Conservation (phyloP, 2,113 vertebrate species). For the Felis chaus region DNA sequence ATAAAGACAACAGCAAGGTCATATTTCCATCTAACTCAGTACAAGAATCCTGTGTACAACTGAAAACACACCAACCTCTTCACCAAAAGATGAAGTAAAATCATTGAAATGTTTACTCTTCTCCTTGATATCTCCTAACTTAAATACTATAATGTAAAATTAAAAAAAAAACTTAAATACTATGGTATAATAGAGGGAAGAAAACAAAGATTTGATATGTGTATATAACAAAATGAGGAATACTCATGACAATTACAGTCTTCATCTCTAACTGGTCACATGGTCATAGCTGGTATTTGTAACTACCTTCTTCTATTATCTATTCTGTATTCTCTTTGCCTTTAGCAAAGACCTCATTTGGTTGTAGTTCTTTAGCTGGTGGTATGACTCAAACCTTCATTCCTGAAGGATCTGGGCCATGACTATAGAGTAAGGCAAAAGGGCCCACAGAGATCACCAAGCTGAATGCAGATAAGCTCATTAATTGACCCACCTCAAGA, state of each 20-base stretch:
- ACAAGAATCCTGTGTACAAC: not conserved
- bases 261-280: not conserved
- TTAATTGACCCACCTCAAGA: no score
- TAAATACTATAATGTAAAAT: not conserved
- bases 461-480: no score
- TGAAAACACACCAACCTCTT: not conserved
- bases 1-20: not conserved
- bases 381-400: not conserved
- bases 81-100: not conserved
- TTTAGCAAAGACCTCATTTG: not conserved
- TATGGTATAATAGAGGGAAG: not conserved
- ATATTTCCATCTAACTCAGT: not conserved
- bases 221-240: not conserved
- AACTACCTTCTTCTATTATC: not conserved
- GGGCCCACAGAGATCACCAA: no score
- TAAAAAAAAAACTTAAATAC: not conserved
- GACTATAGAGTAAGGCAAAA: no score
- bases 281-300: not conserved
- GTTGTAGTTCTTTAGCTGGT: not conserved
- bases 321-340: not conserved
- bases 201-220: not conserved
- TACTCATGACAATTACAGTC: not conserved
- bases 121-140: not conserved
- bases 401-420: not conserved
- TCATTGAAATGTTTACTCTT: not conserved